These are phyloP conservation scores for Lepilemur septentrionalis DNA, from an alignment of 2,797 vertebrate species.

Conservation along the genomic window DNA sequence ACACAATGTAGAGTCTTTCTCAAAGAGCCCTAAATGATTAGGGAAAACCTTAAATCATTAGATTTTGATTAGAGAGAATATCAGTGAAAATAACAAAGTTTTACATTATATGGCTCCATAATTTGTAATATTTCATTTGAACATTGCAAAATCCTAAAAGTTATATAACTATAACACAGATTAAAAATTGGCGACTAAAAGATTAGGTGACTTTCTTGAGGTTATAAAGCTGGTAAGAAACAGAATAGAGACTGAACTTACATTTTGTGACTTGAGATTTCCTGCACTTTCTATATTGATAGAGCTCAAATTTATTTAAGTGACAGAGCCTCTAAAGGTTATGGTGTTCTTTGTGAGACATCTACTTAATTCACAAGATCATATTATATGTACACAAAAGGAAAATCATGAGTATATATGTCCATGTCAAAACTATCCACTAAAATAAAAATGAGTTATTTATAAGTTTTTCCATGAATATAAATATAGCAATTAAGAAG, in stretches of 20 bases:
- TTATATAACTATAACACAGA: background rate
- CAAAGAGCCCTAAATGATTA: background rate
- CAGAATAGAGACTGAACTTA: background rate
- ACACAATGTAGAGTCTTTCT: background rate
- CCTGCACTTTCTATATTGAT: background rate
- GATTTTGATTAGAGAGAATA: background rate
- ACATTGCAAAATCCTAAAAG: background rate
- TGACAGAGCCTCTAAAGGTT: background rate
- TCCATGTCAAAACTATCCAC: background rate
- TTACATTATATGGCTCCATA: background rate
- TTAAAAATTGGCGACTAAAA: background rate
- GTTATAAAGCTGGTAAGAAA: background rate
- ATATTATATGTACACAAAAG: background rate
- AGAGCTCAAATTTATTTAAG: background rate
- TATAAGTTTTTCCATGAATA: background rate
- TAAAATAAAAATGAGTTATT: background rate
- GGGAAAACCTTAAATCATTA: background rate
- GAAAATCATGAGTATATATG: background rate
- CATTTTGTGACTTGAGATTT: background rate
- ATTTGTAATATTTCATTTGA: background rate
- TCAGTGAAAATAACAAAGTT: background rate
- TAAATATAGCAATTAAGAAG: background rate
- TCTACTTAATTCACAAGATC: slow-evolving; percentile 2
- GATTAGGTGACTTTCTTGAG: background rate
- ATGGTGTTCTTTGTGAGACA: background rate